A percentile compares a stretch with the other conserved stretches of the same genome.
Conservation (phyloP, 2,888 invertebrate genomes). For the Cosmopolites sordidus region DNA sequence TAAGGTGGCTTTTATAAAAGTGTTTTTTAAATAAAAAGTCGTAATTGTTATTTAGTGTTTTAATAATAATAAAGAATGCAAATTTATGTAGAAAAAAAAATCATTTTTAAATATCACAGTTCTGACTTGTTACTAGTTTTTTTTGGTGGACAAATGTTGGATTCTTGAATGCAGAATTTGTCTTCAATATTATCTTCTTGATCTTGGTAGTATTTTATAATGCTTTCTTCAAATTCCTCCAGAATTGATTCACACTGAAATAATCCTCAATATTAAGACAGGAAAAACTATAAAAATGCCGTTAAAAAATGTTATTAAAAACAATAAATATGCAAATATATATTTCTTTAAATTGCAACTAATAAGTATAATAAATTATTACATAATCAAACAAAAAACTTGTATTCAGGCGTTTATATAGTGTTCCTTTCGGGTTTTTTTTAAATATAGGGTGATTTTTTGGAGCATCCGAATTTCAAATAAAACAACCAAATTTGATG, state of each 20-base stretch:
- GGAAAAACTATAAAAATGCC: no score
- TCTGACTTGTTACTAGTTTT: conserved; percentile 34
- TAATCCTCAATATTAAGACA: no score
- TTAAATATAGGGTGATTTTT: no score
- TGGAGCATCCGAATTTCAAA: no score
- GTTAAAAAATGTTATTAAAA: no score
- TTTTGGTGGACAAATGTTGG: conserved; percentile 32
- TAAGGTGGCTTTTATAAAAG: conserved; percentile 17
- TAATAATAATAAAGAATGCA: background rate
- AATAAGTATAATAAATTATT: no score
- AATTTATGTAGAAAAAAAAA: conserved; percentile 1
- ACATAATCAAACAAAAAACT: no score
- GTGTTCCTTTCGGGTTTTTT: no score
- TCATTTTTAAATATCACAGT: conserved; percentile 29
- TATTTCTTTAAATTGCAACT: no score
- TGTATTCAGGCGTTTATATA: no score
- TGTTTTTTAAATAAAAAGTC: conserved; percentile 3
- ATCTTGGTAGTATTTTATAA: conserved; percentile 57
- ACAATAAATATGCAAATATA: no score
- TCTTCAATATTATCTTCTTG: conserved; percentile 48
- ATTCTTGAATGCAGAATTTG: conserved; percentile 50
- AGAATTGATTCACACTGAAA: conserved; percentile 69
- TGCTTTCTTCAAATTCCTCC: conserved; percentile 66
- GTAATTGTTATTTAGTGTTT: background rate
- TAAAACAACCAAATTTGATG: no score